Percentiles rank a stretch among this genome's conserved stretches.
phyloP scores from a whole-genome alignment of 2,888 invertebrate species.

The Ecliptopera silaceata region DNA sequence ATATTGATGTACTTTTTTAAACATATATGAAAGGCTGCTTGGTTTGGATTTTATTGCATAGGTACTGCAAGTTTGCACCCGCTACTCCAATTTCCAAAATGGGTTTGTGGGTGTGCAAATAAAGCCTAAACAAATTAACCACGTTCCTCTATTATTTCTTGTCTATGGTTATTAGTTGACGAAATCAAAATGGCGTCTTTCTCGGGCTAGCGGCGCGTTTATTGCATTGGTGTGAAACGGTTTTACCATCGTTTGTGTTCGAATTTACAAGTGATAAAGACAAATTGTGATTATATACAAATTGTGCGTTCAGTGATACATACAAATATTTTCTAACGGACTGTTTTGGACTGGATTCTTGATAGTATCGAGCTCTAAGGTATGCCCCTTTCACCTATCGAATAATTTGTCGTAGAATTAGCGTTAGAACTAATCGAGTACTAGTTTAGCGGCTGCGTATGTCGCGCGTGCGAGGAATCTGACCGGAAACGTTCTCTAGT shows the following conservation, averaged over 20 bases:
- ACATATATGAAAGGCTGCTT: no score
- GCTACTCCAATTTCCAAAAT: no score
- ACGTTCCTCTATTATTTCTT: conserved; percentile 37
- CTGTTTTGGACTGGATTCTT: conserved; percentile 34
- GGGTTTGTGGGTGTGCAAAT: not conserved
- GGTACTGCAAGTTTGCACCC: no score
- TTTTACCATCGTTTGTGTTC: conserved; percentile 59
- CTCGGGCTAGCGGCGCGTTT: conserved; percentile 64
- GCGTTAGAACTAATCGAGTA: conserved; percentile 33
- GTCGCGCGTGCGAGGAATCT: conserved; percentile 41
- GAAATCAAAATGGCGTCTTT: conserved; percentile 83
- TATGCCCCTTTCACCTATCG: conserved; percentile 80
- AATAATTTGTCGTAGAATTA: conserved; percentile 61
- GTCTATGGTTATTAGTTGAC: conserved; percentile 76
- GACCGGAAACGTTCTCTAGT: conserved; percentile 64
- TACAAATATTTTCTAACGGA: conserved; percentile 20
- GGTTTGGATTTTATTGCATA: no score
- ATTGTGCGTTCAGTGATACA: conserved; percentile 35
- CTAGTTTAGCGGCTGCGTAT: conserved; percentile 28
- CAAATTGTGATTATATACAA: conserved; percentile 56
- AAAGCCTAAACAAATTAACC: not conserved
- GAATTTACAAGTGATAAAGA: conserved; percentile 61
- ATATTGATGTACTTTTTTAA: no score
- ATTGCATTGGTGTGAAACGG: conserved; percentile 42
- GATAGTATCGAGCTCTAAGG: conserved; percentile 52